Evolutionary conservation across 2,888 invertebrate species (phyloP).

Genomic region (Torymus texanus): DNA sequence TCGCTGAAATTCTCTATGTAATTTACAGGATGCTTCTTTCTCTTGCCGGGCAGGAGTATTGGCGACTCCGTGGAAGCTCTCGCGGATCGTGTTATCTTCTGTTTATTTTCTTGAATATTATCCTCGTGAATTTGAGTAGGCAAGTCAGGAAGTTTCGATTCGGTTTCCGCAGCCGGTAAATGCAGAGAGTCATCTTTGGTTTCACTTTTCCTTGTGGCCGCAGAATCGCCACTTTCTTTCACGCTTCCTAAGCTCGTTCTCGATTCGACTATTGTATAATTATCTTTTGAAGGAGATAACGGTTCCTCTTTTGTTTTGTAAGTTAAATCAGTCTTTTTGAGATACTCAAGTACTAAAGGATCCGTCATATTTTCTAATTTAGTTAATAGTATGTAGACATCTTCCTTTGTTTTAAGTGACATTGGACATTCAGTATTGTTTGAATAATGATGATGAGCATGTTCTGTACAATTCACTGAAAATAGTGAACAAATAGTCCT

Average conservation of each 20-base stretch:
- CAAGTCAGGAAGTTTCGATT: too few relatives aligned
- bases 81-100: too few relatives aligned
- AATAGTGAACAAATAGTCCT: slow-evolving; percentile 50
- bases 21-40: slow-evolving; percentile 43
- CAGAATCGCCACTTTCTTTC: background rate
- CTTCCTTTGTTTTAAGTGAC: background rate
- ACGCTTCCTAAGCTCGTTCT: background rate
- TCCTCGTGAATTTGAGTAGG: too few relatives aligned
- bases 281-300: background rate
- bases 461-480: slow-evolving; percentile 51
- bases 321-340: slow-evolving; percentile 38
- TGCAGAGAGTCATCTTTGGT: too few relatives aligned
- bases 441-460: slow-evolving; percentile 2
- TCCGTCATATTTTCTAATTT: slow-evolving; percentile 46
- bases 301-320: background rate
- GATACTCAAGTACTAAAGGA: slow-evolving; percentile 42
- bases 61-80: slow-evolving; percentile 35
- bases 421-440: background rate
- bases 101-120: too few relatives aligned
- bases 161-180: too few relatives aligned
- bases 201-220: too few relatives aligned
- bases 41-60: background rate
- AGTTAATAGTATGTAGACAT: slow-evolving; percentile 35
- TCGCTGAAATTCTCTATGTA: slow-evolving; percentile 43
- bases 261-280: background rate